Evolutionary conservation across 2,797 vertebrate species (phyloP).

Genomic region (Trematomus bernacchii): DNA sequence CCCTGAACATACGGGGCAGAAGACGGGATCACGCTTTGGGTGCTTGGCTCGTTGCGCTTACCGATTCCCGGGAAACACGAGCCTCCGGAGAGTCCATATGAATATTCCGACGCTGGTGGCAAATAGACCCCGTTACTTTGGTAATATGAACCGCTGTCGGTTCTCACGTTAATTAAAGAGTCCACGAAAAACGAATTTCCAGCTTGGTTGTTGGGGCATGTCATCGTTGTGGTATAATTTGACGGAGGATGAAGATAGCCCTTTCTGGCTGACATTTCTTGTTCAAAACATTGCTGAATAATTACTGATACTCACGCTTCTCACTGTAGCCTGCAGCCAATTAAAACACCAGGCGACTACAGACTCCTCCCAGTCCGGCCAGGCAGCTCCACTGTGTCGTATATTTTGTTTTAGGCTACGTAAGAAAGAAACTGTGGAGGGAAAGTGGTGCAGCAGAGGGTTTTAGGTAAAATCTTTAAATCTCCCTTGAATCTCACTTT

Average conservation of each 20-base stretch:
- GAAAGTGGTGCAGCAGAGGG: constrained; percentile 47
- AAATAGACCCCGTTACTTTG: constrained; percentile 93
- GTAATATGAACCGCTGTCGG: constrained; percentile 92
- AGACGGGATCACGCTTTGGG: constrained; percentile 88
- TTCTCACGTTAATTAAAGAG: constrained; percentile 95
- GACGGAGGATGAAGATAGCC: constrained; percentile 97
- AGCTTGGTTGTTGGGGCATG: constrained; percentile 97
- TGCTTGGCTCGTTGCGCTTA: constrained; percentile 91
- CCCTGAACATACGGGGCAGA: constrained; percentile 91
- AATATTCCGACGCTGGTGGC: constrained; percentile 91
- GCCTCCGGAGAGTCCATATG: constrained; percentile 95
- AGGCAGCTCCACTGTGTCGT: constrained; percentile 81
- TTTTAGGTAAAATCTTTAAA: constrained; percentile 48
- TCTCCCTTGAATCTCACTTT: constrained; percentile 25
- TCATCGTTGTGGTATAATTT: constrained; percentile 98
- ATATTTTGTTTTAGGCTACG: constrained; percentile 86
- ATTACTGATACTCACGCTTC: constrained; percentile 98
- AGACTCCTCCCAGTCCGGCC: constrained; percentile 95
- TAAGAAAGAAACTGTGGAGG: constrained; percentile 65
- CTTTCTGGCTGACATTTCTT: constrained; percentile 99
- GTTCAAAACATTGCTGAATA: constrained; percentile 99
- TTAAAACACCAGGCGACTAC: constrained; percentile 90
- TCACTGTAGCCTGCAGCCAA: constrained; percentile 94
- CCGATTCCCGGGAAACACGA: constrained; percentile 93
- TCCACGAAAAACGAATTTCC: constrained; percentile 98